A percentile compares a stretch with the other conserved stretches of the same genome.
phyloP scores from a whole-genome alignment of 2,888 invertebrate species.

The Mimachlamys varia region DNA sequence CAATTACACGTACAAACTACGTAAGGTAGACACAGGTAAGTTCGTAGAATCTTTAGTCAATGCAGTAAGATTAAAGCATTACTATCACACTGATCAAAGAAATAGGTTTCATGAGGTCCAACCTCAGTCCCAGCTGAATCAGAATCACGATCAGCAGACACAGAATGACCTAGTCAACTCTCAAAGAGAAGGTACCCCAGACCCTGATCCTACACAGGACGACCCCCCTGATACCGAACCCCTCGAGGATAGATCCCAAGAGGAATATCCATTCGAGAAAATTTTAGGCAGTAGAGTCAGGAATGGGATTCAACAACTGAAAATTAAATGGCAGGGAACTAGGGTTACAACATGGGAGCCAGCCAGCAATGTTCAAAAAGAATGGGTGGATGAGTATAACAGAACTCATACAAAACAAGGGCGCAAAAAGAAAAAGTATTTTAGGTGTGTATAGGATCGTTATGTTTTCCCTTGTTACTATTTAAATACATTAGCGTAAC shows the following conservation, averaged over 20 bases:
- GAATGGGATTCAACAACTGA: not conserved
- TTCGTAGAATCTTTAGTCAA: not conserved
- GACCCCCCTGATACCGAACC: no score
- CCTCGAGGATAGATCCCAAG: not conserved
- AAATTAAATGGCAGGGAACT: not conserved
- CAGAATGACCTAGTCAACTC: not conserved
- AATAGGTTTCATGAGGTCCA: not conserved
- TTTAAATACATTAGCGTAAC: no score
- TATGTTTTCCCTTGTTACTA: no score
- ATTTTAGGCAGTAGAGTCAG: not conserved
- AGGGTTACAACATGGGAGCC: not conserved
- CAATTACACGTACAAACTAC: conserved; percentile 47
- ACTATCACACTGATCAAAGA: not conserved
- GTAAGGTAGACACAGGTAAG: not conserved
- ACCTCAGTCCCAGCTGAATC: not conserved
- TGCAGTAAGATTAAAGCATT: not conserved
- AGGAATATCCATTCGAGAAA: not conserved
- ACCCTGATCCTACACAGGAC: no score
- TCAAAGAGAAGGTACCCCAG: no score
- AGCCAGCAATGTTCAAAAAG: not conserved
- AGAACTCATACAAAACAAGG: not conserved
- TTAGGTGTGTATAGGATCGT: not conserved
- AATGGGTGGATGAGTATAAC: not conserved
- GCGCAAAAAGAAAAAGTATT: not conserved
- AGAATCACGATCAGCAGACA: not conserved